A percentile compares a stretch with the other conserved stretches of the same genome.
Conservation (phyloP, 2,888 invertebrate species). For the Mimachlamys varia region DNA sequence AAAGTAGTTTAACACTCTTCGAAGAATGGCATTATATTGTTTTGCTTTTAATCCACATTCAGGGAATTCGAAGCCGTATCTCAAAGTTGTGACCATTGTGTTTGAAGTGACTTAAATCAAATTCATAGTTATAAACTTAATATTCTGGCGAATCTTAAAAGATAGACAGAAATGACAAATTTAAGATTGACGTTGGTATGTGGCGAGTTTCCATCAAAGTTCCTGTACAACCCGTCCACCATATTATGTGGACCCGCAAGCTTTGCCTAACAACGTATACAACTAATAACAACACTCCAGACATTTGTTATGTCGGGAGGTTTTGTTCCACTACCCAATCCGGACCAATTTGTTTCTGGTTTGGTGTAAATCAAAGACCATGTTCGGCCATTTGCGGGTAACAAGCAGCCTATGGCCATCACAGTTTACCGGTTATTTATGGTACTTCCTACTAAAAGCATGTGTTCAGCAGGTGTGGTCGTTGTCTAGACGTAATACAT, state of each 20-base stretch:
- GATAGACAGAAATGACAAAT: neutral
- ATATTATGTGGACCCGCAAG: neutral
- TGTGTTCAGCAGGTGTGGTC: neutral
- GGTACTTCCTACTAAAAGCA: constrained; percentile 7
- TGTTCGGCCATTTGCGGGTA: neutral
- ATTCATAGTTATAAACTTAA: neutral
- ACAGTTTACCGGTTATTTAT: neutral
- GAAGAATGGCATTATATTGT: too few species aligned
- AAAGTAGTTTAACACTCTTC: too few species aligned
- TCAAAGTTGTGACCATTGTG: neutral
- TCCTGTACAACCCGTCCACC: neutral
- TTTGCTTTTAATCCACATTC: too few species aligned
- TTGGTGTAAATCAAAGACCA: neutral
- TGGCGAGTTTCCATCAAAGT: neutral
- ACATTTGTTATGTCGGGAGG: neutral
- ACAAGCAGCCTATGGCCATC: neutral
- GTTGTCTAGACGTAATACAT: neutral
- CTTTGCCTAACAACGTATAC: neutral
- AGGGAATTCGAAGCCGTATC: too few species aligned
- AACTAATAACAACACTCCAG: constrained; percentile 7
- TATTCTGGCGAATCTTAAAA: neutral
- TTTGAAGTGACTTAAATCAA: neutral
- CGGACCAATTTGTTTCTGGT: neutral
- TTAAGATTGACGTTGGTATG: neutral
- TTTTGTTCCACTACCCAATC: neutral